These are phyloP conservation scores for Mesoligia furuncula DNA, from an alignment of 2,888 invertebrate genomes.

Conservation along the genomic window DNA sequence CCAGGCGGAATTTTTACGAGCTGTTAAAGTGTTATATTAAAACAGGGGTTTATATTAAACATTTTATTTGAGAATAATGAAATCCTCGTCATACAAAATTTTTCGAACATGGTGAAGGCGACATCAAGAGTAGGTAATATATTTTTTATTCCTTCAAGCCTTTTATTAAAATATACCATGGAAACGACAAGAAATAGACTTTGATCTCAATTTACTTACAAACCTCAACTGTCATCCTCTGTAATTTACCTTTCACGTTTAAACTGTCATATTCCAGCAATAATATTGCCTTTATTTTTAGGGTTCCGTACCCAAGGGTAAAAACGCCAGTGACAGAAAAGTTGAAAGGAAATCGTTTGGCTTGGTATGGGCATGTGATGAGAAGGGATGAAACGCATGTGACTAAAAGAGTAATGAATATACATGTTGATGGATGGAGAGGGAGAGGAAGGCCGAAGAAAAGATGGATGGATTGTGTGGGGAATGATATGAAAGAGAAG, in stretches of 20 bases:
- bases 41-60: constrained; percentile 28
- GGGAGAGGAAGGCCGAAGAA: too few relatives aligned
- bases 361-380: too few relatives aligned
- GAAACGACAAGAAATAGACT: background rate
- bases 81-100: constrained; percentile 10
- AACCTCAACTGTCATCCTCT: background rate
- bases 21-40: constrained; percentile 46
- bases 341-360: too few relatives aligned
- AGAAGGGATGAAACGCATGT: too few relatives aligned
- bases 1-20: constrained; percentile 74
- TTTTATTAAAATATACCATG: background rate
- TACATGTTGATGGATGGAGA: too few relatives aligned
- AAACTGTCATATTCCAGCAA: constrained; percentile 26
- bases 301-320: too few relatives aligned
- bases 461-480: too few relatives aligned
- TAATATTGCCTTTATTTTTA: constrained; percentile 30
- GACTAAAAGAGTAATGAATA: too few relatives aligned
- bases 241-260: constrained; percentile 22
- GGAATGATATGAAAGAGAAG: too few relatives aligned
- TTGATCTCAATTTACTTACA: constrained; percentile 5
- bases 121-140: background rate
- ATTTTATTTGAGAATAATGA: constrained; percentile 22
- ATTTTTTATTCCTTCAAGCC: background rate
- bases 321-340: too few relatives aligned
- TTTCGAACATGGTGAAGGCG: background rate